phyloP scores from a whole-genome alignment of 2,888 invertebrate species.

The Macaria notata region DNA sequence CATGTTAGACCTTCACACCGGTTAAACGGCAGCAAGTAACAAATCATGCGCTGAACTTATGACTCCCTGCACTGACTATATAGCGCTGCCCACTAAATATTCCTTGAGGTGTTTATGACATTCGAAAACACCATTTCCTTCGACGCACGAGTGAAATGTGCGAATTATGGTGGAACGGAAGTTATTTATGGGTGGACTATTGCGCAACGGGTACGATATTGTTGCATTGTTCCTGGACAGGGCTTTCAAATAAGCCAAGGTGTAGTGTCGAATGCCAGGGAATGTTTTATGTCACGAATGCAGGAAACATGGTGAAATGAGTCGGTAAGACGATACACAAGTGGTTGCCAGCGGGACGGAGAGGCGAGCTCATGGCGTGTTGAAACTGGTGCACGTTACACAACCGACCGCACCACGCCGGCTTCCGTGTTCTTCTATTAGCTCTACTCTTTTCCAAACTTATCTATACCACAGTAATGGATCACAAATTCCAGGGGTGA shows the following conservation, averaged over 20 bases:
- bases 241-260: constrained; percentile 31
- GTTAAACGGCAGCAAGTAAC: constrained; percentile 14
- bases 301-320: constrained; percentile 25
- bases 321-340: constrained; percentile 23
- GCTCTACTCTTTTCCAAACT: constrained; percentile 9
- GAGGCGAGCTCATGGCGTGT: constrained; percentile 24
- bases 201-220: constrained; percentile 24
- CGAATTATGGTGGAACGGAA: constrained; percentile 19
- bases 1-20: constrained; percentile 20
- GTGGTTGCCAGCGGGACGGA: constrained; percentile 26
- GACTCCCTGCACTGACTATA: constrained; percentile 8
- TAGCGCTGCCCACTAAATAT: constrained; percentile 20
- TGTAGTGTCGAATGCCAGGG: constrained; percentile 20
- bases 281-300: constrained; percentile 27
- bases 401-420: constrained; percentile 39
- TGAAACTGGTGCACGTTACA: constrained; percentile 41
- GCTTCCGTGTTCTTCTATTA: constrained; percentile 55
- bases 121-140: constrained; percentile 19
- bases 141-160: constrained; percentile 15
- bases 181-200: constrained; percentile 15
- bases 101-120: constrained; percentile 9
- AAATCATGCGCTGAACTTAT: constrained; percentile 21
- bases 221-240: constrained; percentile 29
- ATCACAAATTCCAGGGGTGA: too few relatives aligned
- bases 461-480: background rate